A percentile compares a stretch with the other conserved stretches of the same genome.
Conservation (phyloP, 2,797 vertebrate genomes). For the Hybognathus amarus region DNA sequence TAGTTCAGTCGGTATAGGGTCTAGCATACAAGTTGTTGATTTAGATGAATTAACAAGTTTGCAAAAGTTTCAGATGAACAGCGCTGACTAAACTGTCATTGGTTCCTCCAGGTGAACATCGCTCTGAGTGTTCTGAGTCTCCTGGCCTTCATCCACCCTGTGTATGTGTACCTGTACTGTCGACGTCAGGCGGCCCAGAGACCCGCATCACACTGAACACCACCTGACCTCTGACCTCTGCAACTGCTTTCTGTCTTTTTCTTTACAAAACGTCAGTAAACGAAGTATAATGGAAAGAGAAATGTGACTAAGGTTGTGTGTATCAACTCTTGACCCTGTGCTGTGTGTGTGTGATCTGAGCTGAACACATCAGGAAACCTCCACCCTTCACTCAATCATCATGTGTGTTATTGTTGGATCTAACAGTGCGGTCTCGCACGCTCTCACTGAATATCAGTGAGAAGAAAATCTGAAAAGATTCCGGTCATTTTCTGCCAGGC, state of each 20-base stretch:
- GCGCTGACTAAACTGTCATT: conserved; percentile 4
- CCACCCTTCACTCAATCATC: background rate
- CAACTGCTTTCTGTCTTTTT: conserved; percentile 5
- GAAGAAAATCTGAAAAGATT: background rate
- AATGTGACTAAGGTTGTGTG: background rate
- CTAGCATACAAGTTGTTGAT: no score
- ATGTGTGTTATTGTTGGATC: background rate
- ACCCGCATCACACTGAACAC: conserved; percentile 23
- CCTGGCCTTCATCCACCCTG: conserved; percentile 83
- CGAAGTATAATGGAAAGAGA: background rate
- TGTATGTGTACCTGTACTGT: conserved; percentile 80
- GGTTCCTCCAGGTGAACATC: conserved; percentile 81
- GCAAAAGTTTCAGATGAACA: background rate
- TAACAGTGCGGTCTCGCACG: no score
- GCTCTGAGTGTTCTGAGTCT: conserved; percentile 78
- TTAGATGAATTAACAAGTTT: no score
- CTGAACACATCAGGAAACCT: background rate
- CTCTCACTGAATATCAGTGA: no score
- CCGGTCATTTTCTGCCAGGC: background rate
- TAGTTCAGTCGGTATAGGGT: no score
- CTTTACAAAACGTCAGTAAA: background rate
- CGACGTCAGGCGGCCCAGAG: conserved; percentile 58
- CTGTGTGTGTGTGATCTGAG: background rate
- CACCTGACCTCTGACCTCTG: background rate
- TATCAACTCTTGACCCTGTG: background rate